phyloP scores from a whole-genome alignment of 2,113 vertebrate species.

The Limnothrissa miodon region DNA sequence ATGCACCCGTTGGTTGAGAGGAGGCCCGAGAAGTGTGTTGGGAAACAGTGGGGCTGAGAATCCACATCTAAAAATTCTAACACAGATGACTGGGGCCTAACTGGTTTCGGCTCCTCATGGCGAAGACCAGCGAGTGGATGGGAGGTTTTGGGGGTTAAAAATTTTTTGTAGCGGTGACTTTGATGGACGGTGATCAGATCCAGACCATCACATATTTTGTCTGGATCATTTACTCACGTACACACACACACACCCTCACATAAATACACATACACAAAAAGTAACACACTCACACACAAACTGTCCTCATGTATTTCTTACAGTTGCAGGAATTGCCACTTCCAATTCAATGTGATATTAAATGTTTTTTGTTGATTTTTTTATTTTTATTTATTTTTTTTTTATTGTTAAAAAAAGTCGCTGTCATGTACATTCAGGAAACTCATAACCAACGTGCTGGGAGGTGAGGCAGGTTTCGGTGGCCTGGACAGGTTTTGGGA shows the following conservation, averaged over 20 bases:
- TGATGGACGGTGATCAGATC: background rate
- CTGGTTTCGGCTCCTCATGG: background rate
- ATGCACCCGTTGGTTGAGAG: background rate
- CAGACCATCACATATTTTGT: background rate
- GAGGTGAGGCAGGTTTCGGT: constrained; percentile 56
- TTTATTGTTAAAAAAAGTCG: constrained; percentile 31
- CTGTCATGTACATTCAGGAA: constrained; percentile 53
- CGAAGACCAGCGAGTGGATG: background rate
- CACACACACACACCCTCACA: background rate
- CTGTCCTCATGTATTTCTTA: background rate
- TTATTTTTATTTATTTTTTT: constrained; percentile 39
- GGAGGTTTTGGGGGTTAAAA: background rate
- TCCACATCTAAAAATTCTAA: background rate
- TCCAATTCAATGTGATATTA: background rate
- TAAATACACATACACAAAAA: background rate
- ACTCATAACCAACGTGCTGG: constrained; percentile 62
- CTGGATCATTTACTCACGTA: background rate
- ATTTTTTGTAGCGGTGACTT: background rate
- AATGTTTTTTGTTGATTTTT: background rate
- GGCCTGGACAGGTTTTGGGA: constrained; percentile 21
- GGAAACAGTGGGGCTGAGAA: background rate
- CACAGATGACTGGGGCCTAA: background rate
- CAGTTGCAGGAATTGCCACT: background rate
- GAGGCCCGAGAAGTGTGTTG: background rate
- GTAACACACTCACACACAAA: background rate